Conservation (phyloP, 2,797 vertebrate species). For the Distichodus sexfasciatus region DNA sequence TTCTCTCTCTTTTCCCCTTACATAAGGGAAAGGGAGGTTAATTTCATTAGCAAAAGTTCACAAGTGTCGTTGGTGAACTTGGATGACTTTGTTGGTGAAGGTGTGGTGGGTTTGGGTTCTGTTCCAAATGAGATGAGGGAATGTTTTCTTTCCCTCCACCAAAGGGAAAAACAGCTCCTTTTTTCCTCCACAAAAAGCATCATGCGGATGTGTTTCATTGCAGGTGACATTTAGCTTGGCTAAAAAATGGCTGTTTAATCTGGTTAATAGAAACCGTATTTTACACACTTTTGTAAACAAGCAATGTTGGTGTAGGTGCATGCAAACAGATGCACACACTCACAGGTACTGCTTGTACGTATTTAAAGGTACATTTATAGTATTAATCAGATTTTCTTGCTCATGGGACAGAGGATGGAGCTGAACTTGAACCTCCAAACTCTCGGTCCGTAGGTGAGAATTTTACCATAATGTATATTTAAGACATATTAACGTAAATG, state of each 20-base stretch:
- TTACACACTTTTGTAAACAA: no score
- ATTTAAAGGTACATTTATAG: no score
- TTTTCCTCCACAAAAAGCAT: slow-evolving; percentile 27
- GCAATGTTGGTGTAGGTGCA: no score
- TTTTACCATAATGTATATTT: no score
- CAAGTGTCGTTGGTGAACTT: background rate
- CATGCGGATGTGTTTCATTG: slow-evolving; percentile 32
- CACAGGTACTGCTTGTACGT: no score
- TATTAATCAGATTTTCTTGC: no score
- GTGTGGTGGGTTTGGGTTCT: background rate
- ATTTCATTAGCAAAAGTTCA: slow-evolving; percentile 20
- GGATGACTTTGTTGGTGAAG: background rate
- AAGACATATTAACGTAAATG: no score
- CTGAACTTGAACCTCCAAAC: no score
- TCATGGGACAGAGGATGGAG: no score
- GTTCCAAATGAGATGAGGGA: slow-evolving; percentile 26
- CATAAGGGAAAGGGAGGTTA: background rate
- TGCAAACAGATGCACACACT: background rate
- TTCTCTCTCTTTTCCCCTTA: background rate
- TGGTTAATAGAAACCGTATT: no score
- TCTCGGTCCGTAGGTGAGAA: no score
- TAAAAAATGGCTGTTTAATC: slow-evolving; percentile 5
- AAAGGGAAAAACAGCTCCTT: slow-evolving; percentile 23
- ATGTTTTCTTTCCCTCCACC: slow-evolving; percentile 38
- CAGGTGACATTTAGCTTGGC: slow-evolving; percentile 12